Base-by-base conservation (phyloP, 2,888 invertebrate genomes). In the Drosophila atripex region DNA sequence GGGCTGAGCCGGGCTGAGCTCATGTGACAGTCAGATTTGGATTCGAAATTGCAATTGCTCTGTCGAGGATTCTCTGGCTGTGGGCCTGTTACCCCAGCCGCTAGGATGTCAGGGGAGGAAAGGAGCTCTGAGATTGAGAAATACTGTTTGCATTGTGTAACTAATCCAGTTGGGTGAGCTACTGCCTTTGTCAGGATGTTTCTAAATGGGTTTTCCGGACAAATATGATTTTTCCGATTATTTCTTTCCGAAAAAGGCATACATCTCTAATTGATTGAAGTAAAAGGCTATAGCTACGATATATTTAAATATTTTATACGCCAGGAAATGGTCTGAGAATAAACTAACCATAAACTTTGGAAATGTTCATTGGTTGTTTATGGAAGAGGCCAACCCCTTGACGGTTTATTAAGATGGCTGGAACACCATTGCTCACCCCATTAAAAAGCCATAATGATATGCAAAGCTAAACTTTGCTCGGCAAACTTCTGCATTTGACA, bases 401-500 rank as follows among this genome's bases (percentile, higher is more conserved):
- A n/a, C 55, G 23, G 58, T 56, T 58, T 53, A 66, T 66, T 66
- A 66, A 45, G 63, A 43, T 16, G 53, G 51, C 66, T 63, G n/a
- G 30, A 47, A 28, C 28, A 28, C 47, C 63, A 32, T 39, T 32
- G 63, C 63, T 39, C 63, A 53, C 68, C 64, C 68, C 68, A 68
- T 66, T 28, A 68, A 46, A 46, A 53, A 46, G 45, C 68, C 64
- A 64, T 64, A 64, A 64, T 64, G 64, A 64, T 64, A 64, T 64
- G 64, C 64, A 64, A 64, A 64, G 64, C 64, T 46, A 66, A 64
- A 64, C 55, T 64, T 64, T 54, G 38, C 35, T 35, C 23, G 21
- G 45, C 35, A 66, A 64, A 64, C 54, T 64, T 64, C 64, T 64
- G 64, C 68, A 53, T 38, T 64, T 64, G 64, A 64, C 64, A 64